These are phyloP conservation scores for Dendrolimus punctatus DNA, from an alignment of 1,140 invertebrate genomes.

Conservation along the genomic window DNA sequence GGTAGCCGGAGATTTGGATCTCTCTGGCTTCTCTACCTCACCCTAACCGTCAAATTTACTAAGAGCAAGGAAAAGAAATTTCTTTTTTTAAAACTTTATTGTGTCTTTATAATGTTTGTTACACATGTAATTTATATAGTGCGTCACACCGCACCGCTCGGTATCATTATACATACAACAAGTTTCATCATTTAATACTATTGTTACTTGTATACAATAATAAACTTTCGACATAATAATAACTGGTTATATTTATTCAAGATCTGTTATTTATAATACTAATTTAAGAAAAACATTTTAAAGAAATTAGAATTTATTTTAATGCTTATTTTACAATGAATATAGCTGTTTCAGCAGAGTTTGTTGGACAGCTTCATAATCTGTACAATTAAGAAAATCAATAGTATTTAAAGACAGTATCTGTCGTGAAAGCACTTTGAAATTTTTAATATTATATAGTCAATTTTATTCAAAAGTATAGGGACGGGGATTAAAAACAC, in stretches of 20 bases:
- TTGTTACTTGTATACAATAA: conserved; percentile 67
- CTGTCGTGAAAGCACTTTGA: conserved; percentile 63
- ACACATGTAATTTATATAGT: conserved; percentile 63
- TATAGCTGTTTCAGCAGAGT: background rate
- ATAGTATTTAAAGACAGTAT: conserved; percentile 53
- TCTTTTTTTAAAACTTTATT: conserved; percentile 65
- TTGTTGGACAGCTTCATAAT: conserved; percentile 19
- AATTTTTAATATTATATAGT: conserved; percentile 13
- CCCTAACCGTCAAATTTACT: background rate
- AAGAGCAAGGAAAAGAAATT: conserved; percentile 23
- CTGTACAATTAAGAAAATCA: conserved; percentile 23
- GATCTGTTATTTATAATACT: conserved; percentile 38
- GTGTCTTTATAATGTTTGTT: conserved; percentile 66
- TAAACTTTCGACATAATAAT: conserved; percentile 65
- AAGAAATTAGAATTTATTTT: conserved; percentile 28
- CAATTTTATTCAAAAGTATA: conserved; percentile 13
- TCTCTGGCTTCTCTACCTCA: too few species aligned
- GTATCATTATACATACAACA: conserved; percentile 63
- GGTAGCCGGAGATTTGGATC: too few species aligned
- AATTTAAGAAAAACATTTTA: conserved; percentile 40
- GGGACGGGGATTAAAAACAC: conserved; percentile 18
- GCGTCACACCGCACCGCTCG: conserved; percentile 37
- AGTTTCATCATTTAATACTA: conserved; percentile 42
- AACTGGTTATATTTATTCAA: conserved; percentile 60
- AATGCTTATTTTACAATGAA: background rate